Conservation (phyloP, 2,888 invertebrate genomes). For the Fragum fragum region DNA sequence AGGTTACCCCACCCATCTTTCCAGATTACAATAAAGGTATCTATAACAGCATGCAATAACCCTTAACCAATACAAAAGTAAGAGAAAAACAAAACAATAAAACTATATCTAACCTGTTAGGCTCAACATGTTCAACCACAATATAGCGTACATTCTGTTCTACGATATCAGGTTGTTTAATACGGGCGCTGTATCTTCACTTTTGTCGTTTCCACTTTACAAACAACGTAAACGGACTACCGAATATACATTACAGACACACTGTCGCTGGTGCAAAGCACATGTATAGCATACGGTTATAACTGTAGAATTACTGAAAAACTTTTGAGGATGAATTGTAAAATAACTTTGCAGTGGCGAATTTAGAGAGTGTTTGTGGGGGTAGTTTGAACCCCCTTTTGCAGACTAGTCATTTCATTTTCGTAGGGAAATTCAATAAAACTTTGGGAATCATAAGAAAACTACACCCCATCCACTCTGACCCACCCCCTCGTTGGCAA, state of each 20-base stretch:
- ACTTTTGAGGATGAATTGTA: not conserved
- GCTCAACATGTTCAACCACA: constrained; percentile 26
- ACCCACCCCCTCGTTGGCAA: too few relatives aligned
- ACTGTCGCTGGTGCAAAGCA: not conserved
- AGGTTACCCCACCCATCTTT: not conserved
- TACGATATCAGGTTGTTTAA: constrained; percentile 23
- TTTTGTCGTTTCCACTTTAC: constrained; percentile 4
- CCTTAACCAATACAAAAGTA: constrained; percentile 26
- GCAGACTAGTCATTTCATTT: too few relatives aligned
- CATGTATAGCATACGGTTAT: not conserved
- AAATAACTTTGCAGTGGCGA: too few relatives aligned
- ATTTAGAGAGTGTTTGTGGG: too few relatives aligned
- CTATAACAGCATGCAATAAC: constrained; percentile 25
- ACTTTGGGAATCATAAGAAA: too few relatives aligned
- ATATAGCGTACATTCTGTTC: constrained; percentile 19
- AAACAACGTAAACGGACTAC: not conserved
- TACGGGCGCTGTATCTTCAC: constrained; percentile 12
- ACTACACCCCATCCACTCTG: too few relatives aligned
- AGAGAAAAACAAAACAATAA: constrained; percentile 20
- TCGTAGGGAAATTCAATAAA: too few relatives aligned
- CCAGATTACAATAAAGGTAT: constrained; percentile 14
- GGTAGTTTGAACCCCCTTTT: too few relatives aligned
- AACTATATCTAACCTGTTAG: constrained; percentile 28
- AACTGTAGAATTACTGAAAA: not conserved
- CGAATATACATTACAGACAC: not conserved